These are phyloP conservation scores for Poeciliopsis infans DNA, from an alignment of 2,797 vertebrate genomes.

Conservation along the genomic window DNA sequence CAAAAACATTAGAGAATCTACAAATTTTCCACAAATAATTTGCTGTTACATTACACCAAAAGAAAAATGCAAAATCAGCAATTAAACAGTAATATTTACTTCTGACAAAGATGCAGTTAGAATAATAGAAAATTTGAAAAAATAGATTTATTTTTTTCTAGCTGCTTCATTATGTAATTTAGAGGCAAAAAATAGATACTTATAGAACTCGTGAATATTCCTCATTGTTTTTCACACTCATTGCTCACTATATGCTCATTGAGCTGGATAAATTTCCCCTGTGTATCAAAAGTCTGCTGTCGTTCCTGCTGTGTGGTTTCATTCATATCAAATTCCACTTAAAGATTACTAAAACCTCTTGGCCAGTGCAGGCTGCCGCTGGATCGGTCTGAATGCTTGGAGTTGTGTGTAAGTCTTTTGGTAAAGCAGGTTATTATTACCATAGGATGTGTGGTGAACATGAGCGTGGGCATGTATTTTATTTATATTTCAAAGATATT, in stretches of 20 bases:
- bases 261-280: background rate
- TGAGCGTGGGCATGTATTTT: constrained; percentile 2
- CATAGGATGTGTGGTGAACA: constrained; percentile 12
- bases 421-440: constrained; percentile 35
- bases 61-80: background rate
- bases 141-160: background rate
- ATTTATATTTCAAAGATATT: constrained; percentile 22
- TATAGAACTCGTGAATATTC: background rate
- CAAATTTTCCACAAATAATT: background rate
- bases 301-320: constrained; percentile 35
- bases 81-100: background rate
- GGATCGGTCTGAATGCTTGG: constrained; percentile 40
- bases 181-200: too few species aligned
- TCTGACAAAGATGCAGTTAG: too few species aligned
- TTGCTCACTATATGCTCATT: background rate
- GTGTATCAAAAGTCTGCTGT: background rate
- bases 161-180: background rate
- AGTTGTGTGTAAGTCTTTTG: constrained; percentile 55
- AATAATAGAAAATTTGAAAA: background rate
- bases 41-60: too few species aligned
- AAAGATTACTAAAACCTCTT: constrained; percentile 42
- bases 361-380: constrained; percentile 13
- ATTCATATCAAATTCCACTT: constrained; percentile 46
- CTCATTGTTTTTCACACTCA: background rate
- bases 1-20: too few species aligned